A percentile compares a stretch with the other conserved stretches of the same genome.
phyloP scores from a whole-genome alignment of 1,140 invertebrate genomes.

The Ganaspis sp. region DNA sequence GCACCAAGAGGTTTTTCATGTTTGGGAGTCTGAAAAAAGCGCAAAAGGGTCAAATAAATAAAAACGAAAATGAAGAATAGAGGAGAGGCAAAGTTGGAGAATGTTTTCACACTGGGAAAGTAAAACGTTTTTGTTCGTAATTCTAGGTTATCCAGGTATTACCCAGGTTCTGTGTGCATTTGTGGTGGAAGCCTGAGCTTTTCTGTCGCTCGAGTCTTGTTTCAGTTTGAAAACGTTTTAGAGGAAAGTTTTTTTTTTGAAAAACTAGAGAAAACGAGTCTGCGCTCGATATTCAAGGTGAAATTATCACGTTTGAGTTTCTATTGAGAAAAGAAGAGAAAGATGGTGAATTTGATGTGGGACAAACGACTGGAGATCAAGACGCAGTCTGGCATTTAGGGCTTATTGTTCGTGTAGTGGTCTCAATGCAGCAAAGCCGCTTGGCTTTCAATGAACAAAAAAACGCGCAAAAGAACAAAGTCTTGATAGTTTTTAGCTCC shows the following conservation, averaged over 20 bases:
- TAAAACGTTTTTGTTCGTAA: not conserved
- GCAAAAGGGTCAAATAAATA: not conserved
- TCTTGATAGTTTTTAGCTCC: slow-evolving; percentile 40
- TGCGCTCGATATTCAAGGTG: no score
- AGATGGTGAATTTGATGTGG: slow-evolving; percentile 29
- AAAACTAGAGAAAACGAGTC: slow-evolving; percentile 25
- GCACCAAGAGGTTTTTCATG: not conserved
- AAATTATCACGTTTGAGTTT: slow-evolving; percentile 19
- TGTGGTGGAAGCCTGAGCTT: not conserved
- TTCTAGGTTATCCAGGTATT: slow-evolving; percentile 4
- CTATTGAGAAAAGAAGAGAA: not conserved
- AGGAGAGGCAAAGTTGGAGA: not conserved
- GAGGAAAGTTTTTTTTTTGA: slow-evolving; percentile 39
- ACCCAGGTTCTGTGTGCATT: not conserved
- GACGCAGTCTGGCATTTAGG: slow-evolving; percentile 52
- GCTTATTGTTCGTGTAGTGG: slow-evolving; percentile 54
- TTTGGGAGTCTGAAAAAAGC: not conserved
- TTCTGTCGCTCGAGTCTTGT: not conserved
- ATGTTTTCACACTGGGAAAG: not conserved
- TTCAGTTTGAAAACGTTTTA: not conserved
- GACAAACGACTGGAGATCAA: slow-evolving; percentile 46
- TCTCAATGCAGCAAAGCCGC: slow-evolving; percentile 49
- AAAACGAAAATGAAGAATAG: not conserved
- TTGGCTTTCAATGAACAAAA: slow-evolving; percentile 41
- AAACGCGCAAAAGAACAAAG: slow-evolving; percentile 42